These are phyloP conservation scores for Nibea albiflora DNA, from an alignment of 2,113 vertebrate genomes.

Conservation along the genomic window DNA sequence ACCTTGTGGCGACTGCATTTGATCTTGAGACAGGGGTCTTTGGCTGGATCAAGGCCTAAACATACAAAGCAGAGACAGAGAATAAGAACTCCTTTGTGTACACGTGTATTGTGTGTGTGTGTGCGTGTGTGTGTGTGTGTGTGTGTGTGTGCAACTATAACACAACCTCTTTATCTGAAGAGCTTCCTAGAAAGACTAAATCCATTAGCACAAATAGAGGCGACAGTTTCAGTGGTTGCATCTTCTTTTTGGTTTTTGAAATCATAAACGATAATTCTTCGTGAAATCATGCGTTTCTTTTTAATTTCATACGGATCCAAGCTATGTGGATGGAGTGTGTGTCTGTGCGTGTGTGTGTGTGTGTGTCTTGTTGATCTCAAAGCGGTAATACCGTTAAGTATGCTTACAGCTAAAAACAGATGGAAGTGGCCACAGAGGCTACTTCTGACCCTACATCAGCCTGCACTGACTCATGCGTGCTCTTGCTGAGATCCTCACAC, in stretches of 20 bases:
- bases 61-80: conserved; percentile 37
- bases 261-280: conserved; percentile 7
- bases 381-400: conserved; percentile 69
- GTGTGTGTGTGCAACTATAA: background rate
- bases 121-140: background rate
- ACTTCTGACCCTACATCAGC: conserved; percentile 63
- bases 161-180: conserved; percentile 3
- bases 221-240: conserved; percentile 2
- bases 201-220: background rate
- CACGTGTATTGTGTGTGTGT: background rate
- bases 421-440: conserved; percentile 61
- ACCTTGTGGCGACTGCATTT: conserved; percentile 96
- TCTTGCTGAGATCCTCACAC: conserved; percentile 37
- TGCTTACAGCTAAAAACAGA: conserved; percentile 76
- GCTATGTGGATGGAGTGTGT: background rate
- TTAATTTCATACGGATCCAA: conserved; percentile 19
- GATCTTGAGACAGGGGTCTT: conserved; percentile 96
- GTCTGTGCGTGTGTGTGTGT: background rate
- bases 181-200: conserved; percentile 38
- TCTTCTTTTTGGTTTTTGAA: conserved; percentile 29
- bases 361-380: conserved; percentile 39
- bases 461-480: conserved; percentile 6
- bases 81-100: background rate
- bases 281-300: background rate
- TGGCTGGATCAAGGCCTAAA: conserved; percentile 91